phyloP scores from a whole-genome alignment of 2,113 vertebrate species.

The Passer domesticus region DNA sequence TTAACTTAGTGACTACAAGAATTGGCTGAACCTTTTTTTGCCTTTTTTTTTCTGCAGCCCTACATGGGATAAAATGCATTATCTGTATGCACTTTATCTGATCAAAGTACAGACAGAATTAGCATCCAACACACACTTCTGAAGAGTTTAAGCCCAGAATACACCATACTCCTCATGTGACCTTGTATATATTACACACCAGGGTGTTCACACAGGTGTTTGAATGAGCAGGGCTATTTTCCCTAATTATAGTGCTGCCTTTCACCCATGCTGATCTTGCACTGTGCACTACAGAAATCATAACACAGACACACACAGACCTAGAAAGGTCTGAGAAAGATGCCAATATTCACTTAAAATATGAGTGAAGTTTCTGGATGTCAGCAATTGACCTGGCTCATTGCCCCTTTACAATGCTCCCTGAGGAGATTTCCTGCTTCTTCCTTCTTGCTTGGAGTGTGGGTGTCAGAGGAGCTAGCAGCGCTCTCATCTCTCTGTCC shows the following conservation, averaged over 20 bases:
- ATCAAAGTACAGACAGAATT: background rate
- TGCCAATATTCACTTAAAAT: background rate
- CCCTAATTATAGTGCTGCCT: background rate
- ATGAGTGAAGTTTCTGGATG: background rate
- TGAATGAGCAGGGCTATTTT: background rate
- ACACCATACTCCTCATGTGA: background rate
- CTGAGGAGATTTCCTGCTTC: background rate
- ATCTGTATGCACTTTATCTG: background rate
- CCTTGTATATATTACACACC: background rate
- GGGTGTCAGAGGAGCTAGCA: background rate
- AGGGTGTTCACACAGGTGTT: background rate
- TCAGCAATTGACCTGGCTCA: background rate
- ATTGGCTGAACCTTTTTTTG: fast-evolving
- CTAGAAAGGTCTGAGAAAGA: background rate
- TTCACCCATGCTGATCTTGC: background rate
- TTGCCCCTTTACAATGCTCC: background rate
- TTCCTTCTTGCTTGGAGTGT: background rate
- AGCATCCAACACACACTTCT: background rate
- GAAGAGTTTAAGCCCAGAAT: background rate
- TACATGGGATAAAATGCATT: background rate
- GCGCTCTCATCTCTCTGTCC: background rate
- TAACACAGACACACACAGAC: background rate
- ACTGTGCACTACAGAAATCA: background rate
- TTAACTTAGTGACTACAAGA: background rate
- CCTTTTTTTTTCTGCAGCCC: background rate